Percentiles rank a stretch among this genome's conserved stretches.
Evolutionary conservation across 2,888 invertebrate genomes (phyloP).

Genomic region (Dasysyrphus albostriatus): DNA sequence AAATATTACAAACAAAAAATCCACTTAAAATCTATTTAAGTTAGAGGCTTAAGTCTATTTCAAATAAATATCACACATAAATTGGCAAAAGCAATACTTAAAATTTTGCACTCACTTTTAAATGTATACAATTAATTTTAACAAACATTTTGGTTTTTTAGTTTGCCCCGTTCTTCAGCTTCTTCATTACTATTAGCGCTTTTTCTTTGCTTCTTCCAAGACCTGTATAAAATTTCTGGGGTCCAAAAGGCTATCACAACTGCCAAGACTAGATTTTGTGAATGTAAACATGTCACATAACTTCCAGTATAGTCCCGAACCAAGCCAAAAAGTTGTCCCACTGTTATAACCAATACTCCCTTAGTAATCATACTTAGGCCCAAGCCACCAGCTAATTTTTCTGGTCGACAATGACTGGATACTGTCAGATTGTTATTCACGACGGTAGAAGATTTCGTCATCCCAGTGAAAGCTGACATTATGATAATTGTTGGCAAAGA

Average conservation of each 20-base stretch:
- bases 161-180: slow-evolving; percentile 15
- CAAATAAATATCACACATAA: slow-evolving; percentile 23
- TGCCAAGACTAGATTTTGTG: slow-evolving; percentile 86
- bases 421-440: slow-evolving; percentile 89
- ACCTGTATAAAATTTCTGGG: slow-evolving; percentile 85
- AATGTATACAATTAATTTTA: not conserved
- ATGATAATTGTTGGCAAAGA: slow-evolving; percentile 85
- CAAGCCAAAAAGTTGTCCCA: slow-evolving; percentile 88
- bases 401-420: slow-evolving; percentile 87
- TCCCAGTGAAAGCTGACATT: slow-evolving; percentile 87
- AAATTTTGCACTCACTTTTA: not conserved
- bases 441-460: slow-evolving; percentile 89
- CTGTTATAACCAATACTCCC: slow-evolving; percentile 87
- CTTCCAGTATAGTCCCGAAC: slow-evolving; percentile 88
- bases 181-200: slow-evolving; percentile 25
- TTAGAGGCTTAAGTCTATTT: slow-evolving; percentile 3
- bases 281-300: slow-evolving; percentile 87
- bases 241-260: slow-evolving; percentile 86
- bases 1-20: slow-evolving; percentile 38
- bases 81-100: slow-evolving; percentile 9
- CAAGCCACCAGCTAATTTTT: slow-evolving; percentile 87
- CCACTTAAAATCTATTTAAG: slow-evolving; percentile 1
- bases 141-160: slow-evolving; percentile 45
- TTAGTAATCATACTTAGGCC: slow-evolving; percentile 90
- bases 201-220: slow-evolving; percentile 79